phyloP scores from a whole-genome alignment of 2,797 vertebrate genomes.

The Chaetophractus vellerosus region DNA sequence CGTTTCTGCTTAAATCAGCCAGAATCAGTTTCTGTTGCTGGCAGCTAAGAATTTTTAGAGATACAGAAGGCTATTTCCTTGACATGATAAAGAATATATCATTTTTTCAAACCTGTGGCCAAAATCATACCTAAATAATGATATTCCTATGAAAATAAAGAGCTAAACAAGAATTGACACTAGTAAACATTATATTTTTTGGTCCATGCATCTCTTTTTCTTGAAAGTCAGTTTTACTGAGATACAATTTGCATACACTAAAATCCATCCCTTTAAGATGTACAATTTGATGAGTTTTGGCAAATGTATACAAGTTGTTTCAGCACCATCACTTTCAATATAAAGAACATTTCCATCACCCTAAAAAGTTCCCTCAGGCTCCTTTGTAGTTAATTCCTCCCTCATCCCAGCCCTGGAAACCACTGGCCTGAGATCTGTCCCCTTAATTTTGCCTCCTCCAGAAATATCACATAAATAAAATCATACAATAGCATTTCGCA shows the following conservation, averaged over 20 bases:
- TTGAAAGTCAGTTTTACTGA: background rate
- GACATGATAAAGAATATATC: background rate
- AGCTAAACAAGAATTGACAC: background rate
- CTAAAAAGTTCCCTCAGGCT: background rate
- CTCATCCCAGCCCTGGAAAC: background rate
- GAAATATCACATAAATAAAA: background rate
- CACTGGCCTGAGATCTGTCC: background rate
- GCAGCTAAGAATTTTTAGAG: slow-evolving; percentile 42
- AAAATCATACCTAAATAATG: slow-evolving; percentile 35
- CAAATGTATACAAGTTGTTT: background rate
- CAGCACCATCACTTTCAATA: background rate
- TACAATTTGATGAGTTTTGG: slow-evolving; percentile 4
- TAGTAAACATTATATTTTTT: background rate
- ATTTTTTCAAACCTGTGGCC: slow-evolving; percentile 6
- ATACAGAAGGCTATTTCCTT: background rate
- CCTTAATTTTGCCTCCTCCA: background rate
- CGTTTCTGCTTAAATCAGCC: slow-evolving; percentile 51
- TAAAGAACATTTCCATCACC: background rate
- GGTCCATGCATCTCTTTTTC: background rate
- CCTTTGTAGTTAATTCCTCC: background rate
- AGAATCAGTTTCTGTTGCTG: slow-evolving; percentile 23
- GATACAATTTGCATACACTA: background rate
- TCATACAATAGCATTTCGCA: background rate
- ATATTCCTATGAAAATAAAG: slow-evolving; percentile 12
- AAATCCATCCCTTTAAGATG: background rate